A percentile compares a stretch with the other conserved stretches of the same genome.
Conservation (phyloP, 64 coral and sea anemone genomes). For the Dendrophyllia cribrosa region DNA sequence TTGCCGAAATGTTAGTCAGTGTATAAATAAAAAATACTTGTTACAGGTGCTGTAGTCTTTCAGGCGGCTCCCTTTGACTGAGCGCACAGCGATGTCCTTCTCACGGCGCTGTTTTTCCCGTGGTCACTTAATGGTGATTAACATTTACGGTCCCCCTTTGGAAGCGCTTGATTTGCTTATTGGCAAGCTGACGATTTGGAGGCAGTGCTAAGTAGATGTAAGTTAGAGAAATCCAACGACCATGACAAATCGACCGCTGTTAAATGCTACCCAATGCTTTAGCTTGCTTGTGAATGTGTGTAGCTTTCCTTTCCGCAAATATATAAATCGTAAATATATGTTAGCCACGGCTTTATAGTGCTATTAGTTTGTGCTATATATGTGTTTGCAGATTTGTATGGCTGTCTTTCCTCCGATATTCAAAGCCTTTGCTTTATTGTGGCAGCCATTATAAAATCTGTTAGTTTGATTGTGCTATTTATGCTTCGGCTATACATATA, state of each 20-base stretch:
- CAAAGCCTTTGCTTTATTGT: not conserved
- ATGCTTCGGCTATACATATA: not conserved
- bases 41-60: too few species aligned
- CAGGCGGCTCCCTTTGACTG: not conserved
- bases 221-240: not conserved
- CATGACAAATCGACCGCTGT: not conserved
- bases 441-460: not conserved
- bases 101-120: not conserved
- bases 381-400: not conserved
- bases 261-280: too few species aligned
- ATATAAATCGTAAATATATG: not conserved
- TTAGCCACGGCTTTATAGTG: not conserved
- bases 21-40: not conserved
- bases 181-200: not conserved
- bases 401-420: not conserved
- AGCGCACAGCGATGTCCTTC: not conserved
- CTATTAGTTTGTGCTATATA: not conserved
- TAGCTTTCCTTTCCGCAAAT: too few species aligned
- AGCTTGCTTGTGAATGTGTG: too few species aligned
- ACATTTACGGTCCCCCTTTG: not conserved
- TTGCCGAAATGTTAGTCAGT: not conserved
- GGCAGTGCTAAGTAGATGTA: not conserved
- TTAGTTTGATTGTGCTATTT: not conserved
- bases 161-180: not conserved
- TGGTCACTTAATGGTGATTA: not conserved